Conservation (phyloP, 2,797 vertebrate species). For the Rhincodon typus region DNA sequence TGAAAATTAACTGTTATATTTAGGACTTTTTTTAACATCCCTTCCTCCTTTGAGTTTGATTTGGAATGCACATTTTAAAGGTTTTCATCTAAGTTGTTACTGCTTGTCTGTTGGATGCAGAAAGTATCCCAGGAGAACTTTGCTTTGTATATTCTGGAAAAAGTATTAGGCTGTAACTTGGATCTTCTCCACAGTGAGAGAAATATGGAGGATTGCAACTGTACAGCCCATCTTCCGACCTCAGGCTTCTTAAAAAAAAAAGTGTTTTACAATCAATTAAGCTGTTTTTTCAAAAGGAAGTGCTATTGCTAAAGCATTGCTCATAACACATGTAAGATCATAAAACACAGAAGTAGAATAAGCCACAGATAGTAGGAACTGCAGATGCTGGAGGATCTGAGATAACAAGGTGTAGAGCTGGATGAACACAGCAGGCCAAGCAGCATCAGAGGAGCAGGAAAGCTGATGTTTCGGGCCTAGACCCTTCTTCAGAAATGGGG, state of each 20-base stretch:
- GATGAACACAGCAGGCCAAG: too few relatives aligned
- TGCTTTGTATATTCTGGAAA: neutral
- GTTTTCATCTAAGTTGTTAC: neutral
- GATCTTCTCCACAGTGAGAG: neutral
- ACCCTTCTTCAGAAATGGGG: too few relatives aligned
- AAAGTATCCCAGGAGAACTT: neutral
- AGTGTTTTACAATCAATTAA: neutral
- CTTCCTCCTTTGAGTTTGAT: neutral
- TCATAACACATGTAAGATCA: too few relatives aligned
- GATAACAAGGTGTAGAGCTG: too few relatives aligned
- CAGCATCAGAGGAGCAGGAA: too few relatives aligned
- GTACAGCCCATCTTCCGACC: neutral
- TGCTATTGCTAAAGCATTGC: neutral
- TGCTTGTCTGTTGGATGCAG: neutral
- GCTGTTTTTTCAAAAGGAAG: neutral
- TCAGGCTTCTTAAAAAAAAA: neutral
- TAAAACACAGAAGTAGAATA: too few relatives aligned
- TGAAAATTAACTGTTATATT: neutral
- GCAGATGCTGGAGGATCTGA: too few relatives aligned
- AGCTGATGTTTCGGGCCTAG: too few relatives aligned
- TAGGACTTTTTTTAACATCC: neutral
- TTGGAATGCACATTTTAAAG: neutral
- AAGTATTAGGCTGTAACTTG: neutral
- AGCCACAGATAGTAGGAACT: too few relatives aligned
- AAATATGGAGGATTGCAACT: neutral